A percentile compares a stretch with the other conserved stretches of the same genome.
These are phyloP conservation scores for Mesitornis unicolor DNA, from an alignment of 2,113 vertebrate genomes.

Conservation along the genomic window DNA sequence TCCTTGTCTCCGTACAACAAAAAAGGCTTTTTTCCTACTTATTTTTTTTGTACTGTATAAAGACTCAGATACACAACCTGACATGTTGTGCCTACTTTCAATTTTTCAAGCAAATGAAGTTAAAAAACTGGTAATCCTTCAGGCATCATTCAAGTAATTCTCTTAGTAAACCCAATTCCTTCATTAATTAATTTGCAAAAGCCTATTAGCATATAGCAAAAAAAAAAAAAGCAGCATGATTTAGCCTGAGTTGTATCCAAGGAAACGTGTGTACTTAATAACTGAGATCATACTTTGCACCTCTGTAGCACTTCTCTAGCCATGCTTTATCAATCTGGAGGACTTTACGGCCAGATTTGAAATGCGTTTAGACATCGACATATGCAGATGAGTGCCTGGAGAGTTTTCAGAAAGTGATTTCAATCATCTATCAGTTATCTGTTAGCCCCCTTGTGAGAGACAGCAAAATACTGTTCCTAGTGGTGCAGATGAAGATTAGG, in stretches of 20 bases:
- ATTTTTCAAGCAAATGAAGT: not conserved
- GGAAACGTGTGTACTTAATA: not conserved
- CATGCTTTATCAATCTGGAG: not conserved
- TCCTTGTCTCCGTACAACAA: not conserved
- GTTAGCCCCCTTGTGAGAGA: not conserved
- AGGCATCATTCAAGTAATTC: not conserved
- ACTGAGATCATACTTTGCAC: not conserved
- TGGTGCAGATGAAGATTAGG: not conserved
- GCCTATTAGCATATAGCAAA: not conserved
- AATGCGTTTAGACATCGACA: not conserved
- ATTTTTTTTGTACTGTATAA: not conserved
- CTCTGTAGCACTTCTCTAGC: not conserved
- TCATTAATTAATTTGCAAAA: conserved; percentile 46
- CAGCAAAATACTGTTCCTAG: not conserved
- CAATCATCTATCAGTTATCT: not conserved
- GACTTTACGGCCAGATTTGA: not conserved
- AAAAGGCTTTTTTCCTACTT: not conserved
- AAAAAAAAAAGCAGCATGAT: not conserved
- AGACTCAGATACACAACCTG: not conserved
- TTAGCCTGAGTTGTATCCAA: conserved; percentile 29
- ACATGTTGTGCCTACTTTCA: not conserved
- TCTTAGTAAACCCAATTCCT: not conserved
- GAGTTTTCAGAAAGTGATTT: conserved; percentile 16
- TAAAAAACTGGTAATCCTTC: not conserved
- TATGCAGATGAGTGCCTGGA: not conserved